Base-by-base conservation (phyloP, 2,888 invertebrate species). In the Drosophila pegasa region DNA sequence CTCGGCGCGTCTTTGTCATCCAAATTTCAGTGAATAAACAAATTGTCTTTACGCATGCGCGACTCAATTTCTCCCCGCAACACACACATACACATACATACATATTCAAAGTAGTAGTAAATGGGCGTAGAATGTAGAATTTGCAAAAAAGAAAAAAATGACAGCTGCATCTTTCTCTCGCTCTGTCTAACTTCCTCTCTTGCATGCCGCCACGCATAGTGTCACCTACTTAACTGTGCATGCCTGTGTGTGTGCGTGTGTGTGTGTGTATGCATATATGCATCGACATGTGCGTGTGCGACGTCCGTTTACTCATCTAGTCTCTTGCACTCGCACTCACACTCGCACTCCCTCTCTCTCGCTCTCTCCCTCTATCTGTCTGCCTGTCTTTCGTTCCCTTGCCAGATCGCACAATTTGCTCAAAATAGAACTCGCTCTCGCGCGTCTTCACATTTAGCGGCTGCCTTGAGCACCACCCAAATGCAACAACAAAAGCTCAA, bases 381-480 rank as follows among this genome's bases (percentile, higher is more conserved):
- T 55, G n/a, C n/a, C n/a, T n/a, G n/a, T n/a, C n/a, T n/a, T n/a
- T n/a, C n/a, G n/a, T 48, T 5, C 38, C 51, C 40, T 56, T 29
- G 22, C 61, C 41, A 51, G 69, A 61, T 78, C 75, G 79, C 64
- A 63, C 58, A 66, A 54, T 64, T 59, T 62, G 64, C 78, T 80
- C 60, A 63, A 80, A 81, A 80, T 80, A 80, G 80, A 81, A 78
- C 62, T 60, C 54, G 63, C 64, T 64, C 62, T 60, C 54, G 63
- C 64, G 61, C 52, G 25, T 48, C 52, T 38, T 45, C 20, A 37
- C 47, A 31, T 40, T 41, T 48, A 33, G 37, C 59, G 29, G 54
- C 61, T 50, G 54, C 33, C 43, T 52, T 37, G 45, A 45, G 25
- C 45, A 37, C 54, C 73, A 59, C 63, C 66, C 55, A 52, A 68